Conservation (phyloP, 2,888 invertebrate species). For the Heliconius hortense region DNA sequence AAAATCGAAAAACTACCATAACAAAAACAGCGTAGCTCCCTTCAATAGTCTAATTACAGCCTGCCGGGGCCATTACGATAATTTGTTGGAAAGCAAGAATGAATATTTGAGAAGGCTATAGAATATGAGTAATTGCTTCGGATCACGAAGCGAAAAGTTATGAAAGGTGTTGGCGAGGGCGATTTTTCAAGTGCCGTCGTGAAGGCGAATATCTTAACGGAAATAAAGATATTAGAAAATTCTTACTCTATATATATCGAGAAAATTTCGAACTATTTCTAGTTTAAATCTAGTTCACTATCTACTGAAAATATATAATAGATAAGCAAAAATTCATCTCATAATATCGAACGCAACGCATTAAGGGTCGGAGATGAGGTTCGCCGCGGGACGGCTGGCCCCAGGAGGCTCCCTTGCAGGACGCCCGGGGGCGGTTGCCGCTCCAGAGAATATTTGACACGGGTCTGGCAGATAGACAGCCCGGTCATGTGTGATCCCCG, state of each 20-base stretch:
- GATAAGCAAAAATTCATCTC: constrained; percentile 74
- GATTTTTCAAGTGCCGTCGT: constrained; percentile 73
- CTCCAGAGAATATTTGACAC: constrained; percentile 83
- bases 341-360: constrained; percentile 74
- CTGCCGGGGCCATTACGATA: constrained; percentile 73
- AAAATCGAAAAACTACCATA: constrained; percentile 39
- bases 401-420: constrained; percentile 71
- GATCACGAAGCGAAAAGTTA: constrained; percentile 83
- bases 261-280: constrained; percentile 40
- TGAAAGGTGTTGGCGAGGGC: constrained; percentile 77
- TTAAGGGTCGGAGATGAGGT: constrained; percentile 81
- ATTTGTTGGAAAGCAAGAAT: constrained; percentile 79
- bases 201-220: constrained; percentile 76
- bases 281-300: background rate
- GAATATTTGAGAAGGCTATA: constrained; percentile 82
- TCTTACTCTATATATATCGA: constrained; percentile 21
- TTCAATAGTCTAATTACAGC: constrained; percentile 65
- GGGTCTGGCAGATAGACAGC: constrained; percentile 83
- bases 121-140: constrained; percentile 78
- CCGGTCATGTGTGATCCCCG: constrained; percentile 82
- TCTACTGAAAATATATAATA: constrained; percentile 37
- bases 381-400: constrained; percentile 80
- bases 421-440: constrained; percentile 75
- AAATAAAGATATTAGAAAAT: constrained; percentile 70
- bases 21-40: constrained; percentile 55